Conservation (phyloP, 1,140 invertebrate genomes). For the Trichogramma pretiosum region DNA sequence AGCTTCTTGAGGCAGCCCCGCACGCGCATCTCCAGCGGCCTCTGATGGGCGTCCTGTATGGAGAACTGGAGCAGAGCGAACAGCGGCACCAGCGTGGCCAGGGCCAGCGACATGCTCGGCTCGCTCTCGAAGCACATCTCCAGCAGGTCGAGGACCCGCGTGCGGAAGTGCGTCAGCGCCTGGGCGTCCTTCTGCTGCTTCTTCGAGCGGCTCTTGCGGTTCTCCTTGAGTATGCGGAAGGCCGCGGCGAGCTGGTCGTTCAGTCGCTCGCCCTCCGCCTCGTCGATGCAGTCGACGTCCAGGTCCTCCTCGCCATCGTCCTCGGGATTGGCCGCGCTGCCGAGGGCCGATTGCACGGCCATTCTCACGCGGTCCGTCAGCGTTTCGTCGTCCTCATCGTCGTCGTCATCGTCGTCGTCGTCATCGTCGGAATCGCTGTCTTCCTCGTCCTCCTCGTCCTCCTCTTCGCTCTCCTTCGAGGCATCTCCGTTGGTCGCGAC, state of each 20-base stretch:
- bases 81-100: constrained; percentile 59
- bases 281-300: constrained; percentile 66
- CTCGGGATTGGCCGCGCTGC: constrained; percentile 45
- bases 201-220: constrained; percentile 49
- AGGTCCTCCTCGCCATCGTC: constrained; percentile 65
- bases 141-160: constrained; percentile 60
- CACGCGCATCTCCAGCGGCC: constrained; percentile 55
- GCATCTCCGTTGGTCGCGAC: constrained; percentile 36
- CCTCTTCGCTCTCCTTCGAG: constrained; percentile 20
- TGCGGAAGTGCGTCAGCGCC: constrained; percentile 58
- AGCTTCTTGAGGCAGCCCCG: constrained; percentile 54
- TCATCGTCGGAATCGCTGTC: constrained; percentile 40
- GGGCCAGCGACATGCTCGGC: constrained; percentile 53
- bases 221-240: constrained; percentile 58
- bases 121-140: constrained; percentile 61
- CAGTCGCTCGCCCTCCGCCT: constrained; percentile 64
- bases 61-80: constrained; percentile 57
- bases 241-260: constrained; percentile 61
- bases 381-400: constrained; percentile 52
- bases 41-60: constrained; percentile 58
- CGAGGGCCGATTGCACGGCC: constrained; percentile 56
- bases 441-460: constrained; percentile 30
- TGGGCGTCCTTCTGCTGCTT: constrained; percentile 59
- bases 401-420: constrained; percentile 36
- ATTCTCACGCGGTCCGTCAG: constrained; percentile 56